These are phyloP conservation scores for Neopipo cinnamomea DNA, from an alignment of 2,113 vertebrate species.

Conservation along the genomic window DNA sequence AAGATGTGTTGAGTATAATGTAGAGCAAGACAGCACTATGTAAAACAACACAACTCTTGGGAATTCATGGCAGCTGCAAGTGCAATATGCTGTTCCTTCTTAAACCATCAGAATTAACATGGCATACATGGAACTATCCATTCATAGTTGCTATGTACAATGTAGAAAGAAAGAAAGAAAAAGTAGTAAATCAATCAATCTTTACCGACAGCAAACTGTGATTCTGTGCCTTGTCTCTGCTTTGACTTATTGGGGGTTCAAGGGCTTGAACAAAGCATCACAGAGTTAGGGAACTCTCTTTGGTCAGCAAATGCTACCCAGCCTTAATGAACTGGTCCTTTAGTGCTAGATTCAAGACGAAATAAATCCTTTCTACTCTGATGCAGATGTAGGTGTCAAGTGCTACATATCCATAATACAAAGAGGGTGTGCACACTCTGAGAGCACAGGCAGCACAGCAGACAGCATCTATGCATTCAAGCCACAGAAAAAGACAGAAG, in stretches of 20 bases:
- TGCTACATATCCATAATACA: background rate
- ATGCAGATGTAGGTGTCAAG: background rate
- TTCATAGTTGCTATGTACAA: background rate
- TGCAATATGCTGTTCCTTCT: fast-evolving
- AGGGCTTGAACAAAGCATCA: background rate
- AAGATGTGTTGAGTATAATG: fast-evolving
- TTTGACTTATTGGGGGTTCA: background rate
- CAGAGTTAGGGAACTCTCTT: background rate
- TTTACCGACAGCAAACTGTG: background rate
- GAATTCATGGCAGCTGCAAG: background rate
- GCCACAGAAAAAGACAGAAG: background rate
- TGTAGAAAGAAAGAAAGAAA: background rate
- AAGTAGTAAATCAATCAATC: background rate
- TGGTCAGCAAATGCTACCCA: background rate
- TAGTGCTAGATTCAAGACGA: background rate
- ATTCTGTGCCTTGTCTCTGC: background rate
- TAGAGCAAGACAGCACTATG: fast-evolving
- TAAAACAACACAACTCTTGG: background rate
- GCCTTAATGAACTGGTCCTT: background rate
- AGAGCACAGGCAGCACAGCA: background rate
- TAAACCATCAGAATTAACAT: background rate
- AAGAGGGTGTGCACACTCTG: background rate
- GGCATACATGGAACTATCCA: background rate
- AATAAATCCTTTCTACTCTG: background rate
- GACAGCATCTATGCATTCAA: background rate